These are phyloP conservation scores for Tupiocoris notatus DNA, from an alignment of 2,888 invertebrate genomes.

Conservation along the genomic window DNA sequence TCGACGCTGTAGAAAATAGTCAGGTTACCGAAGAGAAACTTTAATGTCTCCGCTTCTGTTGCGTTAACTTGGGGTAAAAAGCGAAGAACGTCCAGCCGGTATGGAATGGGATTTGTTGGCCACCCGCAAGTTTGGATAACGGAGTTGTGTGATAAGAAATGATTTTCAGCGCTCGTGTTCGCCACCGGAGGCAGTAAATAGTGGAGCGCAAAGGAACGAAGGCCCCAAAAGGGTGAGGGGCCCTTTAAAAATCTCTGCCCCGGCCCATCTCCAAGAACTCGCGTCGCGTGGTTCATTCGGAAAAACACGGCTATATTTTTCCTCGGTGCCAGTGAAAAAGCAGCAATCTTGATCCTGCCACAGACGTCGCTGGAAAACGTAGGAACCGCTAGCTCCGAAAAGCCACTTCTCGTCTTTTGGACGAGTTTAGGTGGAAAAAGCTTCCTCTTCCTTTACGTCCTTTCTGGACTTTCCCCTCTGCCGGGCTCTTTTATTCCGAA, in stretches of 20 bases:
- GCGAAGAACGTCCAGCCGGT: not conserved
- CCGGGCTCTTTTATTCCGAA: constrained; percentile 21
- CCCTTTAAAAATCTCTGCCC: not conserved
- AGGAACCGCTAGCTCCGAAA: not conserved
- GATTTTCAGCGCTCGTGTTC: constrained; percentile 12
- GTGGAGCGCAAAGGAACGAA: constrained; percentile 20
- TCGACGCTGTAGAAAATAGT: not conserved
- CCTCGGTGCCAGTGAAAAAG: constrained; percentile 21
- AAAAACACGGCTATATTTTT: constrained; percentile 40
- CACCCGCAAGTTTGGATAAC: constrained; percentile 14
- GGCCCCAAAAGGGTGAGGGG: not conserved
- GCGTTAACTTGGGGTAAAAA: constrained; percentile 1
- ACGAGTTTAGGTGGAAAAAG: constrained; percentile 18
- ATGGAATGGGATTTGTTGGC: constrained; percentile 13
- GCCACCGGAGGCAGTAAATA: constrained; percentile 16
- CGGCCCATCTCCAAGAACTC: not conserved
- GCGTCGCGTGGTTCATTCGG: constrained; percentile 8
- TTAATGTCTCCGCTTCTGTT: not conserved
- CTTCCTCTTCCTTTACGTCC: constrained; percentile 1
- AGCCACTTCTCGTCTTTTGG: not conserved
- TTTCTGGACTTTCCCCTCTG: not conserved
- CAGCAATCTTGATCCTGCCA: constrained; percentile 41
- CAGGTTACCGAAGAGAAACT: not conserved
- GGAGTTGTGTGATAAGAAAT: constrained; percentile 32
- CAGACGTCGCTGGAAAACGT: constrained; percentile 10